phyloP scores from a whole-genome alignment of 2,888 invertebrate species.

The Laspeyria flexula region DNA sequence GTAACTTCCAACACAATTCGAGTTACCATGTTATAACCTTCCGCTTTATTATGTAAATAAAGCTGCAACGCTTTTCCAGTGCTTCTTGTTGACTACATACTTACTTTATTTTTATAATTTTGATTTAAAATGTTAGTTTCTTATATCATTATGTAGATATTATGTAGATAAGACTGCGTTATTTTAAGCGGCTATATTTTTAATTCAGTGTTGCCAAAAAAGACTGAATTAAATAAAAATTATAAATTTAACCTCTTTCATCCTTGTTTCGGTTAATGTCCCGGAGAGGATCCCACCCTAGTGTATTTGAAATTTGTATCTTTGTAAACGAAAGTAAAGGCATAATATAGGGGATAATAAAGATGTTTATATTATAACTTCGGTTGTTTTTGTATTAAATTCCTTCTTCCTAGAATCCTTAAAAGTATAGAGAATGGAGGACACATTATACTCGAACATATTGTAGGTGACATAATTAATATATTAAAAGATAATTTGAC shows the following conservation, averaged over 20 bases:
- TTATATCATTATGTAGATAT: constrained; percentile 44
- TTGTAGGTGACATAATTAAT: too few species aligned
- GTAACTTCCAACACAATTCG: constrained; percentile 75
- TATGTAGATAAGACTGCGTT: constrained; percentile 58
- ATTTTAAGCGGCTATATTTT: constrained; percentile 43
- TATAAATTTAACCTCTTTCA: constrained; percentile 32
- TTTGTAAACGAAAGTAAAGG: constrained; percentile 58
- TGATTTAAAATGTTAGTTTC: constrained; percentile 30
- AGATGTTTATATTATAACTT: constrained; percentile 64
- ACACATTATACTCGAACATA: too few species aligned
- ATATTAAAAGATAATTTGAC: too few species aligned
- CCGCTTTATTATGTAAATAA: constrained; percentile 76
- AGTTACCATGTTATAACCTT: constrained; percentile 77
- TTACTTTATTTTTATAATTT: constrained; percentile 28
- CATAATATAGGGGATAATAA: constrained; percentile 68
- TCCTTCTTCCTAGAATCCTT: background rate
- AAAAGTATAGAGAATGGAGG: too few species aligned
- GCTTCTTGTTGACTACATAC: constrained; percentile 41
- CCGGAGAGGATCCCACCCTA: constrained; percentile 76
- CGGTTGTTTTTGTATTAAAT: constrained; percentile 1
- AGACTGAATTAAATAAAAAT: constrained; percentile 41
- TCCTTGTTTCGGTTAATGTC: constrained; percentile 54
- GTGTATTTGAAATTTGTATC: constrained; percentile 56
- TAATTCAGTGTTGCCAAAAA: constrained; percentile 70
- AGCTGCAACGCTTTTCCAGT: constrained; percentile 53